Evolutionary conservation across 2,797 vertebrate genomes (phyloP).

Genomic region (Odontamblyopus lacepedii): DNA sequence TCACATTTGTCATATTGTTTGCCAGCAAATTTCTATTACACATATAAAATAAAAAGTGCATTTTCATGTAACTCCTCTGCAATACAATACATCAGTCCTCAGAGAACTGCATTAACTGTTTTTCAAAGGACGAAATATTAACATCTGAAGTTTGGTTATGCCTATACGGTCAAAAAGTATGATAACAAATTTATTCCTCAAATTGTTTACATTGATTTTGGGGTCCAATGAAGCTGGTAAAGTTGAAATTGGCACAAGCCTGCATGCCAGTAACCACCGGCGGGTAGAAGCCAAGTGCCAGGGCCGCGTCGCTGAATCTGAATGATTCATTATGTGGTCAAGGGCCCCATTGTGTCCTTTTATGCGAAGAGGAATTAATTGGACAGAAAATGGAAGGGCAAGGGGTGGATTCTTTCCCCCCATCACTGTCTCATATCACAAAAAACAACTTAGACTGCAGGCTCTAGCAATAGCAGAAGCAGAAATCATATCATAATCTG

Average conservation of each 20-base stretch:
- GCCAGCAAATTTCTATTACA: background rate
- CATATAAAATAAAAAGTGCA: background rate
- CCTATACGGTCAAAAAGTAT: background rate
- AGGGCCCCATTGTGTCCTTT: conserved; percentile 91
- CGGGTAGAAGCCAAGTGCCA: conserved; percentile 84
- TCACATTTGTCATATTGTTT: conserved; percentile 46
- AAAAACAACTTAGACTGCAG: conserved; percentile 71
- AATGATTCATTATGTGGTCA: conserved; percentile 93
- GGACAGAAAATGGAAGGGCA: conserved; percentile 98
- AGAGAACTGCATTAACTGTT: background rate
- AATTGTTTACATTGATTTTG: conserved; percentile 1
- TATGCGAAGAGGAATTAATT: conserved; percentile 99
- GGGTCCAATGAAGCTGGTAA: conserved; percentile 77
- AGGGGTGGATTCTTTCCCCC: conserved; percentile 74
- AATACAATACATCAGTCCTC: background rate
- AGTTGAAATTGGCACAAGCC: conserved; percentile 78
- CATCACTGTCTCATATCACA: conserved; percentile 76
- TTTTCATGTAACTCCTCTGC: background rate
- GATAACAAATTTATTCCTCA: background rate
- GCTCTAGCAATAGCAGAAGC: conserved; percentile 68
- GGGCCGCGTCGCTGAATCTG: conserved; percentile 93
- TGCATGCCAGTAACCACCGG: conserved; percentile 80
- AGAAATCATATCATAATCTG: conserved; percentile 76
- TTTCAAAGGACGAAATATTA: too few relatives aligned
- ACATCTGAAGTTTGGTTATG: background rate